Evolutionary conservation across 2,888 invertebrate genomes (phyloP).

Genomic region (Tiliacea citrago): DNA sequence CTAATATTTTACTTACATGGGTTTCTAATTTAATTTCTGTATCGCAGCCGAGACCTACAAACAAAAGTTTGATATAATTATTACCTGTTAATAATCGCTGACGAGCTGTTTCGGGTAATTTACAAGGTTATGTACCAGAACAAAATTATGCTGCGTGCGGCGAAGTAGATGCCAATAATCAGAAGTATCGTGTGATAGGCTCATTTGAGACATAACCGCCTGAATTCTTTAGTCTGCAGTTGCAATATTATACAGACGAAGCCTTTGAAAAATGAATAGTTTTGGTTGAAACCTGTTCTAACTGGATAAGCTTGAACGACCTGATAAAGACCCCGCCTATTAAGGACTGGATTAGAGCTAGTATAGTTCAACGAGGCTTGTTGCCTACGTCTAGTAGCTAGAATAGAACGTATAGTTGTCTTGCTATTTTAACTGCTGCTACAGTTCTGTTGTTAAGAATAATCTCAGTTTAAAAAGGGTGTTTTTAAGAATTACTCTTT

Average conservation of each 20-base stretch:
- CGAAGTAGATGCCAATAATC: background rate
- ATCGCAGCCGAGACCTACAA: conserved; percentile 72
- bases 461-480: background rate
- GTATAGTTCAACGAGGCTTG: background rate
- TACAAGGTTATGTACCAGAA: background rate
- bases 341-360: background rate
- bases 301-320: background rate
- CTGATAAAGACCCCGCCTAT: background rate
- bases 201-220: background rate
- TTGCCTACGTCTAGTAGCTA: background rate
- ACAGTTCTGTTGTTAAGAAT: background rate
- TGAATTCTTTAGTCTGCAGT: background rate
- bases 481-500: background rate
- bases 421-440: background rate
- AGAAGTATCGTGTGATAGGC: background rate
- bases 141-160: background rate
- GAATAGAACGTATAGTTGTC: background rate
- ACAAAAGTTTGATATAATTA: conserved; percentile 66
- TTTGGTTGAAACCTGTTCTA: background rate
- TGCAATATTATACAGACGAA: background rate
- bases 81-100: conserved; percentile 12
- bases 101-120: conserved; percentile 11
- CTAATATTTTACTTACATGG: conserved; percentile 58
- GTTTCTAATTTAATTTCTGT: conserved; percentile 56
- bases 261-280: background rate